Evolutionary conservation across 2,797 vertebrate genomes (phyloP).

Genomic region (Cyclura pinguis): DNA sequence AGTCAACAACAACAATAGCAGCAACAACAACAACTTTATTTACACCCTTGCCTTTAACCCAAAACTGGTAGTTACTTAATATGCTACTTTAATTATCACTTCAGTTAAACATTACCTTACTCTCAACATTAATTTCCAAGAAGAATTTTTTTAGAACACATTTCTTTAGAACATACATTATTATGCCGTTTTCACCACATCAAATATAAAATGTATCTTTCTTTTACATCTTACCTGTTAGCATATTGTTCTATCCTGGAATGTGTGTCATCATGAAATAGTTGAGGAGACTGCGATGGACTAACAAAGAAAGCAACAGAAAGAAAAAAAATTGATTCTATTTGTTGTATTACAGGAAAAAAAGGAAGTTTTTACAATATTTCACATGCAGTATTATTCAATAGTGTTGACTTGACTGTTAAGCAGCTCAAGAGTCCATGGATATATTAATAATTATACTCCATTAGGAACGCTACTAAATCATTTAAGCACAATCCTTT

Average conservation of each 20-base stretch:
- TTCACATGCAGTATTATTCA: constrained; percentile 39
- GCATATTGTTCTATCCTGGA: constrained; percentile 98
- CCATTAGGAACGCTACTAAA: not conserved
- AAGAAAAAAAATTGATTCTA: constrained; percentile 43
- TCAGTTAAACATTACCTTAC: not conserved
- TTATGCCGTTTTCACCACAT: not conserved
- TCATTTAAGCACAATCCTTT: not conserved
- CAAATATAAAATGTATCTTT: too few species aligned
- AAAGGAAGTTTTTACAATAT: constrained; percentile 10
- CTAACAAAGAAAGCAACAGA: constrained; percentile 77
- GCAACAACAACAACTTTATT: too few species aligned
- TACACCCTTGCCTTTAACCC: too few species aligned
- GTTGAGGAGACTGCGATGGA: constrained; percentile 91
- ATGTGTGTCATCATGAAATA: constrained; percentile 97
- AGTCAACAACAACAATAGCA: not conserved
- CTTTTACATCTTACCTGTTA: constrained; percentile 85
- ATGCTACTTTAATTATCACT: not conserved
- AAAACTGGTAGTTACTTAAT: too few species aligned
- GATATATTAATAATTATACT: constrained; percentile 18
- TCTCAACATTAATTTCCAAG: not conserved
- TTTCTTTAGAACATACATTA: not conserved
- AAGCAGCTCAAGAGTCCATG: constrained; percentile 23
- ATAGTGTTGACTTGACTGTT: fast-evolving
- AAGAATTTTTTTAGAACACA: too few species aligned
- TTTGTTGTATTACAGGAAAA: not conserved